Percentiles rank a stretch among this genome's conserved stretches.
These are phyloP conservation scores for Merops nubicus DNA, from an alignment of 2,113 vertebrate species.

Conservation along the genomic window DNA sequence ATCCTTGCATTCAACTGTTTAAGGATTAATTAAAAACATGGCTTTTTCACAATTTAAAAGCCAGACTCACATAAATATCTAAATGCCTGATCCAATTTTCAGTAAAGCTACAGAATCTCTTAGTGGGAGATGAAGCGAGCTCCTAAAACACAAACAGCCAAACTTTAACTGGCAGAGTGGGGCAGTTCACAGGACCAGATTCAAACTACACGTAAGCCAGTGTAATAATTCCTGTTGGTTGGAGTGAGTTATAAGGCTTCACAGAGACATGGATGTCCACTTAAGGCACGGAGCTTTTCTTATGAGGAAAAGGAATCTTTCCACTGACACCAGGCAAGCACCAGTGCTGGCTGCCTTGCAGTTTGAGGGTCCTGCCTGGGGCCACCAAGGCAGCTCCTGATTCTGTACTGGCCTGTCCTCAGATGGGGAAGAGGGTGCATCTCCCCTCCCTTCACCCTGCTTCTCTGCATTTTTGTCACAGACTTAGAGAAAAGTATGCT, in stretches of 20 bases:
- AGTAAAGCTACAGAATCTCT: neutral
- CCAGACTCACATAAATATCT: neutral
- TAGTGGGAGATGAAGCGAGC: neutral
- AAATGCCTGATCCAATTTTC: neutral
- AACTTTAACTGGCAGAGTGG: neutral
- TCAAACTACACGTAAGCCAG: neutral
- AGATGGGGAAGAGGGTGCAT: neutral
- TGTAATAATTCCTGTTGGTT: neutral
- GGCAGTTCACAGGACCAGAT: neutral
- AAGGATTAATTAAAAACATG: neutral
- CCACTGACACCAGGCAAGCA: neutral
- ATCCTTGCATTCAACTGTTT: neutral
- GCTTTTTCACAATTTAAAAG: neutral
- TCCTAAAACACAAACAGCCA: neutral
- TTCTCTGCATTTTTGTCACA: neutral
- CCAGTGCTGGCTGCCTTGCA: neutral
- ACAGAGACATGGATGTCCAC: neutral
- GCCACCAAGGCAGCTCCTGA: accelerated
- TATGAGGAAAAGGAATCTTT: neutral
- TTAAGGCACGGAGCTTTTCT: neutral
- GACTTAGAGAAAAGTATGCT: neutral
- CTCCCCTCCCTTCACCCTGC: neutral
- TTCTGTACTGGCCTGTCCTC: accelerated
- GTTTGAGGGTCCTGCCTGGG: neutral
- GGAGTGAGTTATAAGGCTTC: neutral